phyloP scores from a whole-genome alignment of 2,797 vertebrate species.

The Calcarius lapponicus region DNA sequence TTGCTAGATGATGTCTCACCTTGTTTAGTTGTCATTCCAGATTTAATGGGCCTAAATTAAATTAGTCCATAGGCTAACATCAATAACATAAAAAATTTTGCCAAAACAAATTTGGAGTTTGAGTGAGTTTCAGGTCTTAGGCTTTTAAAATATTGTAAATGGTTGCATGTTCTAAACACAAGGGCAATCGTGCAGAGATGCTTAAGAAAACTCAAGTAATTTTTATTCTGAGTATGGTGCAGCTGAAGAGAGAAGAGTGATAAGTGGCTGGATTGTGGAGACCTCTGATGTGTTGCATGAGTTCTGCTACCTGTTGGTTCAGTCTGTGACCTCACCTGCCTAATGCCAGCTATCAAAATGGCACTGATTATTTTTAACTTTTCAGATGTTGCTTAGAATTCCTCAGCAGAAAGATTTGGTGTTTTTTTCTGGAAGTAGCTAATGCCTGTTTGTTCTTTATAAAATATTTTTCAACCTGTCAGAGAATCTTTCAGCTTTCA shows the following conservation, averaged over 20 bases:
- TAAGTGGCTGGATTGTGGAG: not conserved
- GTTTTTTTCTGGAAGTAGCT: not conserved
- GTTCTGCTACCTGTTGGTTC: not conserved
- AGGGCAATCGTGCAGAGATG: not conserved
- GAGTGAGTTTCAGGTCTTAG: not conserved
- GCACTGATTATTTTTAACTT: not conserved
- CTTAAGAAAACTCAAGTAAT: not conserved
- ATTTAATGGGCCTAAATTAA: not conserved
- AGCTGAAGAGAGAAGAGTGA: not conserved
- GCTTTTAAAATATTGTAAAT: not conserved
- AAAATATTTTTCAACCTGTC: not conserved
- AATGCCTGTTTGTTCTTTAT: not conserved
- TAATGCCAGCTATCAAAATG: not conserved
- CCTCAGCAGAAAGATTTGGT: not conserved
- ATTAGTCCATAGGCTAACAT: accelerated
- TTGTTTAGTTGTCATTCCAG: not conserved
- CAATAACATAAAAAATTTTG: not conserved
- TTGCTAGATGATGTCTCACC: no score
- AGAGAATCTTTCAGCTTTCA: not conserved
- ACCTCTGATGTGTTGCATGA: accelerated
- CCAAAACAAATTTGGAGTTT: not conserved
- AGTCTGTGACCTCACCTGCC: not conserved
- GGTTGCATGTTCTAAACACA: not conserved
- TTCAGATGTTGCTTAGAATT: not conserved
- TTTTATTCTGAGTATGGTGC: not conserved